Evolutionary conservation across 1,140 invertebrate genomes (phyloP).

Genomic region (Drosophila tropicalis): DNA sequence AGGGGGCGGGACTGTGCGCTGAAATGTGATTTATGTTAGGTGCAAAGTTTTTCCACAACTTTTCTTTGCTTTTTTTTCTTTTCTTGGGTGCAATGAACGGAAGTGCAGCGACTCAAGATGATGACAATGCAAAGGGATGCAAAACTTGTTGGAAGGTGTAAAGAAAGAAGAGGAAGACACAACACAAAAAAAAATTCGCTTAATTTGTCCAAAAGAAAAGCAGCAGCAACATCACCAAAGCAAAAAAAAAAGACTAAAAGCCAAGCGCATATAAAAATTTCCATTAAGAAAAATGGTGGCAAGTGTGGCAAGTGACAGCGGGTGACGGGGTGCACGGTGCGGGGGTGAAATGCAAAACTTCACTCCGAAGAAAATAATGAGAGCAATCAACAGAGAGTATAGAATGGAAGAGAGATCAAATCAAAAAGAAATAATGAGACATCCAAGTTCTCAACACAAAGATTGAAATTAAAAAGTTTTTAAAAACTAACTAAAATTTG

Average conservation of each 20-base stretch:
- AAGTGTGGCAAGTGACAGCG: constrained; percentile 71
- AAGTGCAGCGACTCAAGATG: constrained; percentile 62
- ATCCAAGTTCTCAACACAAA: constrained; percentile 23
- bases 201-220: constrained; percentile 68
- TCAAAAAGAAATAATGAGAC: constrained; percentile 46
- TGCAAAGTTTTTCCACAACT: constrained; percentile 71
- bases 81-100: constrained; percentile 69
- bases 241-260: constrained; percentile 22
- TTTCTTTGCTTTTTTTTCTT: constrained; percentile 33
- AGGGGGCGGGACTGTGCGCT: constrained; percentile 31
- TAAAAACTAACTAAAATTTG: neutral
- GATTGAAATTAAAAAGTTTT: neutral
- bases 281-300: constrained; percentile 74
- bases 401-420: constrained; percentile 44
- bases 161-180: constrained; percentile 14
- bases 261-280: constrained; percentile 72
- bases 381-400: constrained; percentile 51
- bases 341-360: constrained; percentile 40
- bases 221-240: neutral
- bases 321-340: constrained; percentile 21
- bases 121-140: constrained; percentile 49
- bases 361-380: constrained; percentile 42
- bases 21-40: constrained; percentile 73
- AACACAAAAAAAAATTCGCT: constrained; percentile 57
- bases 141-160: constrained; percentile 47